Conservation (phyloP, 1,140 invertebrate species). For the Globodera ellingtonae region DNA sequence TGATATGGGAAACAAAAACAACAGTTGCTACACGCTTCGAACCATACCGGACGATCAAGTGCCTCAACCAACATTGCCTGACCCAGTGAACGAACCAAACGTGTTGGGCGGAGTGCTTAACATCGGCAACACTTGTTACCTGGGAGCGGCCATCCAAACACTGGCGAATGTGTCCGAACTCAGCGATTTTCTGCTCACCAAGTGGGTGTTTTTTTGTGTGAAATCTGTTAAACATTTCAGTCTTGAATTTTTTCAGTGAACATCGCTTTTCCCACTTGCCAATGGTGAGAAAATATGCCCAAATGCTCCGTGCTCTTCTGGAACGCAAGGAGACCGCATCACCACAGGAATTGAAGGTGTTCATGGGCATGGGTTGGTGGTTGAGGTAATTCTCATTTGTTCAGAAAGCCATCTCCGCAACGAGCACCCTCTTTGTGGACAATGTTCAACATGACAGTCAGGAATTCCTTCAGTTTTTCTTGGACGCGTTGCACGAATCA, state of each 20-base stretch:
- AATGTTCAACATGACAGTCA: constrained; percentile 87
- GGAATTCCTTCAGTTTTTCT: constrained; percentile 82
- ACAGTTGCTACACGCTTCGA: no score
- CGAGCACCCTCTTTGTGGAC: constrained; percentile 79
- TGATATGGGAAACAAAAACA: no score
- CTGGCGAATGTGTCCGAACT: neutral
- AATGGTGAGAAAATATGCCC: neutral
- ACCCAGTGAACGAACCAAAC: no score
- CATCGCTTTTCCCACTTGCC: neutral
- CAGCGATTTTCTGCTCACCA: neutral
- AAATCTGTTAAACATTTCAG: no score
- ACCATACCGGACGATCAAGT: no score
- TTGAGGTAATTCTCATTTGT: neutral
- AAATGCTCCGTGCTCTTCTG: neutral
- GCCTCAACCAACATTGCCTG: no score
- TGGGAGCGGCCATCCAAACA: neutral
- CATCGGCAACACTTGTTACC: constrained; percentile 4
- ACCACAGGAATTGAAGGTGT: neutral
- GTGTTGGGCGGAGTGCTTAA: neutral
- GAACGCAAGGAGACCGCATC: neutral
- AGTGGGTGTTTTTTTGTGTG: neutral
- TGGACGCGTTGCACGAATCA: constrained; percentile 87
- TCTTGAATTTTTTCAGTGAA: neutral
- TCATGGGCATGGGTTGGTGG: neutral
- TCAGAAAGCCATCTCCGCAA: constrained; percentile 74